A percentile compares a stretch with the other conserved stretches of the same genome.
These are phyloP conservation scores for Molorchus minor DNA, from an alignment of 2,888 invertebrate genomes.

Conservation along the genomic window DNA sequence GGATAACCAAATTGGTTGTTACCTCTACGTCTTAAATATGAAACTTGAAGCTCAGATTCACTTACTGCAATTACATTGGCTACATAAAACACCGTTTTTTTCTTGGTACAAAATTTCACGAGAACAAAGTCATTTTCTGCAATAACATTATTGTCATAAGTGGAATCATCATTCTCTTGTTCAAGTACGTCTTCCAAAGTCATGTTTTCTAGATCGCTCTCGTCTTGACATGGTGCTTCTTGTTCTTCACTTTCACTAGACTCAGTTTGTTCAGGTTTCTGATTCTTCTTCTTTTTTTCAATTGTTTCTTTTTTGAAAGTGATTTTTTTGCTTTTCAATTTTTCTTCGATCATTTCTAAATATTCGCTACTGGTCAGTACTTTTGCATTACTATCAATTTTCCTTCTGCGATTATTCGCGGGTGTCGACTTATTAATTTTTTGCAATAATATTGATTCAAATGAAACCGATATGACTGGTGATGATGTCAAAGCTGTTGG, in stretches of 20 bases:
- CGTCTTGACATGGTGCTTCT: constrained; percentile 11
- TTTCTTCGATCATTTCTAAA: constrained; percentile 6
- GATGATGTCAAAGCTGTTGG: constrained; percentile 6
- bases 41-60: constrained; percentile 13
- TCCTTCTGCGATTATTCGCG: constrained; percentile 13
- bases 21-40: constrained; percentile 26
- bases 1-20: constrained; percentile 3
- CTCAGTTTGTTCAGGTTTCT: constrained; percentile 6
- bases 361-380: constrained; percentile 21
- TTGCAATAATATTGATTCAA: constrained; percentile 20
- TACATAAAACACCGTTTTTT: constrained; percentile 17
- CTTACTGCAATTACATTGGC: constrained; percentile 6
- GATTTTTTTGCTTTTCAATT: neutral
- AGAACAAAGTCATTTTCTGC: constrained; percentile 19
- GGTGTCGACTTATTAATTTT: constrained; percentile 19
- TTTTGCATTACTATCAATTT: constrained; percentile 15
- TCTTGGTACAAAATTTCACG: constrained; percentile 22
- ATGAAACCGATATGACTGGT: constrained; percentile 7
- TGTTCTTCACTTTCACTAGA: constrained; percentile 3
- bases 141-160: constrained; percentile 13
- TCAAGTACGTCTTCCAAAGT: constrained; percentile 7
- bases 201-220: constrained; percentile 22
- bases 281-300: constrained; percentile 10
- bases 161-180: constrained; percentile 5
- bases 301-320: constrained; percentile 13